Percentiles rank a stretch among this genome's conserved stretches.
Conservation (phyloP, 1,140 invertebrate species). For the Teleopsis dalmanni region DNA sequence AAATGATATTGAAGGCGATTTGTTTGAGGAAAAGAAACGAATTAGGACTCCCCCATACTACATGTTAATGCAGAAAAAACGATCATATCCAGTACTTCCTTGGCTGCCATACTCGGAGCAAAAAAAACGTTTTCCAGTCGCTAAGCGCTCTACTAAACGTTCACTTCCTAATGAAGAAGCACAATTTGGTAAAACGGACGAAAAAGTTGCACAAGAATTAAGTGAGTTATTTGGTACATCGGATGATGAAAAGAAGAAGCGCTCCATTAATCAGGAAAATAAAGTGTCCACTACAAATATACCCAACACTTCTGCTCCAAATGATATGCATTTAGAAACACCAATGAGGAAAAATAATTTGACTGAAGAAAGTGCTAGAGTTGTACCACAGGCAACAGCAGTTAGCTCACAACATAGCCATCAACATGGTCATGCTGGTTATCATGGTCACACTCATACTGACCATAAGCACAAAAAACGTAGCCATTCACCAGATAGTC, state of each 20-base stretch:
- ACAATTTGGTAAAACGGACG: constrained; percentile 27
- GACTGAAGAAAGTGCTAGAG: constrained; percentile 4
- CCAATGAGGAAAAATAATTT: constrained; percentile 16
- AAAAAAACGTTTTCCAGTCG: constrained; percentile 56
- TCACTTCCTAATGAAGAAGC: constrained; percentile 12
- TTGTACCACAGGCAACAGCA: background rate
- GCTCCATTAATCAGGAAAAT: constrained; percentile 40
- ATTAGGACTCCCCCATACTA: constrained; percentile 50
- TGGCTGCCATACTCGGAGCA: constrained; percentile 41
- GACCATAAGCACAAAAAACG: constrained; percentile 32
- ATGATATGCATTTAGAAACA: constrained; percentile 29
- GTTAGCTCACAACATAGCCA: background rate
- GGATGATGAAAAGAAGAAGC: constrained; percentile 47
- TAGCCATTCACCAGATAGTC: constrained; percentile 26
- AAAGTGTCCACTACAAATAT: constrained; percentile 25
- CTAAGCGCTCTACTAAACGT: constrained; percentile 48
- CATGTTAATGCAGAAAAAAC: constrained; percentile 45
- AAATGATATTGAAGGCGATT: constrained; percentile 36
- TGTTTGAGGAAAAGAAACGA: constrained; percentile 47
- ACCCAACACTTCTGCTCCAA: constrained; percentile 17
- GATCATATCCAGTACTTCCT: constrained; percentile 38
- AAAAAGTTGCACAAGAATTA: constrained; percentile 40
- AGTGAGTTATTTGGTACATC: constrained; percentile 47
- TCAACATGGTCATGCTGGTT: constrained; percentile 4
- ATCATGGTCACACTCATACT: constrained; percentile 14